Evolutionary conservation across 2,888 invertebrate species (phyloP), one percentile per base, ranked within the genome.

Genomic region (Malacosoma neustria): DNA sequence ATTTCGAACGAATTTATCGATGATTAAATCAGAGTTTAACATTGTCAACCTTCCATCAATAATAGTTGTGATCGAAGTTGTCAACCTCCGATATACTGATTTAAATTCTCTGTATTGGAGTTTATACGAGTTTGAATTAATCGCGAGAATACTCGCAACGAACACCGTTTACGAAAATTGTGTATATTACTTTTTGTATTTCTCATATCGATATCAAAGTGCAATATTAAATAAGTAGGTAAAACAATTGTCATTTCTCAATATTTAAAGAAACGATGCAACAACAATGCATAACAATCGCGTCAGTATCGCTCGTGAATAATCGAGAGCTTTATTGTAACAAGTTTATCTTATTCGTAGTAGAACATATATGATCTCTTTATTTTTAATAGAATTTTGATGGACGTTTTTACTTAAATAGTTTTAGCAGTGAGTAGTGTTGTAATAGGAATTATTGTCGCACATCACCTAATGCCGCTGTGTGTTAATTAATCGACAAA

Each of bases 351-450:
- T 76, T 79, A 74, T 72, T 80, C 73, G 73, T 80, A 70, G 66
- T 70, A 70, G 72, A 72, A 75, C 70, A 72, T 71, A 67, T 61
- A 72, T 82, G 84, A 85, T 85, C 84, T 85, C 84, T 79, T 80
- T 81, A 72, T 76, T 81, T 80, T 73, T 81, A 82, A 76, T 80
- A 73, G 66, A 74, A 74, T 79, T 81, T 81, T 80, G 79, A 80
- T 77, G 81, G 80, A 79, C 80, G 74, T 81, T 81, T 77, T 82
- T 84, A 84, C 82, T 82, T 84, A 81, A 22, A 77, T 82, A 82
- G 75, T 62, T 69, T 67, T 81, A 80, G 71, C 71, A 53, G 64
- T 71, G 64, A 70, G 67, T 74, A 75, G 66, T 56, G 46, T 68
- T 69, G 65, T 60, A 61, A 62, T 76, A 74, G 66, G 54, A 54